Percentiles rank a stretch among this genome's conserved stretches.
Conservation (phyloP, 2,113 vertebrate species). For the Toxotes chatareus region DNA sequence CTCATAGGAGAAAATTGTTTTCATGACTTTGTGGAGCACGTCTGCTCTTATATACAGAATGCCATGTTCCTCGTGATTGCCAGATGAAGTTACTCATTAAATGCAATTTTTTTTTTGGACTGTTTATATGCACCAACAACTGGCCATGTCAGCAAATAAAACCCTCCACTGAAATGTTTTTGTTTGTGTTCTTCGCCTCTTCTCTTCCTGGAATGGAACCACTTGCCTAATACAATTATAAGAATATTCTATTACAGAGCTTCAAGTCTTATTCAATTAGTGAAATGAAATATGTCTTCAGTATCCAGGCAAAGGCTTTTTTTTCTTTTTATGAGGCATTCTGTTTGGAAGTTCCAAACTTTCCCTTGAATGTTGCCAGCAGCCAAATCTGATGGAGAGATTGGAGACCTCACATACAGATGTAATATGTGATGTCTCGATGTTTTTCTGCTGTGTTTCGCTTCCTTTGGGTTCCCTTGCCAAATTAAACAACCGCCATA, state of each 20-base stretch:
- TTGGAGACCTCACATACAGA: constrained; percentile 51
- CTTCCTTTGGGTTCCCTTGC: constrained; percentile 39
- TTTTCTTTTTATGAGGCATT: neutral
- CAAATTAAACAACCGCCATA: constrained; percentile 66
- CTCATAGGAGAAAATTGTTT: constrained; percentile 24
- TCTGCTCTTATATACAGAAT: constrained; percentile 11
- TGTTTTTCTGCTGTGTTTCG: constrained; percentile 32
- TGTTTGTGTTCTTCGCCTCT: constrained; percentile 27
- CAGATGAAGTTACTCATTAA: constrained; percentile 34
- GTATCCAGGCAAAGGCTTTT: constrained; percentile 13
- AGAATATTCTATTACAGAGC: constrained; percentile 34
- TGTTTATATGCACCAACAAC: constrained; percentile 1
- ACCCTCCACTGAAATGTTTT: constrained; percentile 1
- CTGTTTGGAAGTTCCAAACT: constrained; percentile 13
- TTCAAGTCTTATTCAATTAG: constrained; percentile 31
- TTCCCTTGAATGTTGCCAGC: constrained; percentile 33
- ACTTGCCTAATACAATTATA: constrained; percentile 23
- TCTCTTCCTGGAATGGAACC: constrained; percentile 26
- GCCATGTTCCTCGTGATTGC: neutral
- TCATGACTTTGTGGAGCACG: constrained; percentile 35
- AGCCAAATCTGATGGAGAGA: constrained; percentile 24
- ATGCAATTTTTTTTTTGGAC: constrained; percentile 8
- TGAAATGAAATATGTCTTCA: constrained; percentile 23
- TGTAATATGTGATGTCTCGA: constrained; percentile 26
- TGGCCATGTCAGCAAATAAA: constrained; percentile 15